Conservation (phyloP, 35 echinoderm and acorn worm genomes). For the Apostichopus parvimensis region DNA sequence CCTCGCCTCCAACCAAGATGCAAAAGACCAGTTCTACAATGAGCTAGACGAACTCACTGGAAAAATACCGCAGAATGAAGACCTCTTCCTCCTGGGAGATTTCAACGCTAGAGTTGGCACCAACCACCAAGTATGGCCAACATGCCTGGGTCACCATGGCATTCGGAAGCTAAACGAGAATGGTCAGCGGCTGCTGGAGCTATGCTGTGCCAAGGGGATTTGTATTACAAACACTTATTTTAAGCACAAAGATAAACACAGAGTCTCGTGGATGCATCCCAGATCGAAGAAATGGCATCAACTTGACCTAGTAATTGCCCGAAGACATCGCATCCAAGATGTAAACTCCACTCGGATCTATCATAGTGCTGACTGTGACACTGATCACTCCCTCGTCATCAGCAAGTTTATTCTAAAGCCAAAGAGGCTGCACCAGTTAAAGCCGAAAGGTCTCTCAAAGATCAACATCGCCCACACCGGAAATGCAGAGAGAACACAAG, state of each 20-base stretch:
- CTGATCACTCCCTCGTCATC: constrained; percentile 55
- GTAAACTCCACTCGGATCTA: constrained; percentile 21
- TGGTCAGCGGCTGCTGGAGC: constrained; percentile 44
- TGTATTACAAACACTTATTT: constrained; percentile 79
- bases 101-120: constrained; percentile 62
- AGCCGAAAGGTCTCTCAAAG: neutral
- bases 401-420: neutral
- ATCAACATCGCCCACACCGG: neutral
- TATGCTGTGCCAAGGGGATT: constrained; percentile 21
- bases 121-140: constrained; percentile 15
- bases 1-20: neutral
- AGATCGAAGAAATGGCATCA: constrained; percentile 52
- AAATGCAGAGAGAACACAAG: neutral
- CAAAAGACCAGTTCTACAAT: constrained; percentile 29
- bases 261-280: constrained; percentile 60
- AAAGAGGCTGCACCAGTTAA: constrained; percentile 9
- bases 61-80: constrained; percentile 28
- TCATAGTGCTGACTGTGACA: constrained; percentile 61
- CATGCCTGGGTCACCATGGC: constrained; percentile 38
- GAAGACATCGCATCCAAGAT: neutral
- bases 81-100: constrained; percentile 55
- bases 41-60: neutral
- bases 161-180: constrained; percentile 63
- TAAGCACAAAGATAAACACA: constrained; percentile 11
- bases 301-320: constrained; percentile 27